Evolutionary conservation across 2,797 vertebrate species (phyloP).

Genomic region (Heteromormyrus szaboi): DNA sequence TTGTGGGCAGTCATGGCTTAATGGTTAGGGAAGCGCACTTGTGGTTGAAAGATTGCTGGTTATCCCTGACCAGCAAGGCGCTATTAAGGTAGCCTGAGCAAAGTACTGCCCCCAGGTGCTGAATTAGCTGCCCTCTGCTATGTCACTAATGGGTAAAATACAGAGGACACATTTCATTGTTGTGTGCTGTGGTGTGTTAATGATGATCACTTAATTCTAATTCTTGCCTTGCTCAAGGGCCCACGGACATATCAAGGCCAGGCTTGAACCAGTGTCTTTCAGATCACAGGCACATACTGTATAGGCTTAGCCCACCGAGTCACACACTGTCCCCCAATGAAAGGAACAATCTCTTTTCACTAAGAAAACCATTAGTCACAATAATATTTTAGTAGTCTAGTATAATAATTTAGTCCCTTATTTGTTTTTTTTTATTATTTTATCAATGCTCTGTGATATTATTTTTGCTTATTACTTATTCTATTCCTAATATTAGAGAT

Average conservation of each 20-base stretch:
- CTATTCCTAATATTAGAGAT: background rate
- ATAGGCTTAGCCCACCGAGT: background rate
- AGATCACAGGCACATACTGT: background rate
- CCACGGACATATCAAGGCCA: no score
- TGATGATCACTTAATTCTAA: no score
- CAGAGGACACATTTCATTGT: no score
- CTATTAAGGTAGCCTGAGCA: no score
- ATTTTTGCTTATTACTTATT: background rate
- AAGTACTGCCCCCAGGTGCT: no score
- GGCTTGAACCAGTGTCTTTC: background rate
- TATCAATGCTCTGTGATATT: background rate
- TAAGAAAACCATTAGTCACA: background rate
- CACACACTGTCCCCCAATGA: background rate
- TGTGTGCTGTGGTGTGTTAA: no score
- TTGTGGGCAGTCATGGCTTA: background rate
- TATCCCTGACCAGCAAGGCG: no score
- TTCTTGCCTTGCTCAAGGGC: background rate
- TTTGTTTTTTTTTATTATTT: background rate
- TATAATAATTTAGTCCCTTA: background rate
- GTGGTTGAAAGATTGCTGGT: no score
- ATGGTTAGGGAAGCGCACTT: no score
- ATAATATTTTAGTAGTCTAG: background rate
- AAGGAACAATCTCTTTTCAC: background rate
- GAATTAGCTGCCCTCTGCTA: no score
- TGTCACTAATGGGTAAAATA: no score